Percentiles rank a stretch among this genome's conserved stretches.
Conservation (phyloP, 2,113 vertebrate species). For the Callipepla squamata region DNA sequence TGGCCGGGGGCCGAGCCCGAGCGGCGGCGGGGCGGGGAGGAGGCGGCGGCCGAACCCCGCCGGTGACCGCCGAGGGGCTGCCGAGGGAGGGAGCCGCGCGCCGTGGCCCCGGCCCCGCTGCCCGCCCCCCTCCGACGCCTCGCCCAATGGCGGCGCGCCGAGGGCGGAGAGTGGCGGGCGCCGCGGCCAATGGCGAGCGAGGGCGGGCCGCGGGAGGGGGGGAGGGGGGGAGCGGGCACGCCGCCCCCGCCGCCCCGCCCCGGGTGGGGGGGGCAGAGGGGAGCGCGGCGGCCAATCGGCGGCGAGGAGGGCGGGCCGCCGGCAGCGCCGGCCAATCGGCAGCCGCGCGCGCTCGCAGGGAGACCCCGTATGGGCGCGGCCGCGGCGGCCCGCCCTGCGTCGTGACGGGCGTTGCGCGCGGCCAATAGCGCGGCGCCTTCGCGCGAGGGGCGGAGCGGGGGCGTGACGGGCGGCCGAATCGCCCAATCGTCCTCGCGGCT, state of each 20-base stretch:
- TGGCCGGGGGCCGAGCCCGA: constrained; percentile 70
- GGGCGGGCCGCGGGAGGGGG: constrained; percentile 42
- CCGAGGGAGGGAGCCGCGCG: constrained; percentile 17
- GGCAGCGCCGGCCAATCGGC: constrained; percentile 7
- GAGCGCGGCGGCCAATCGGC: background rate
- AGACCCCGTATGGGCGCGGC: constrained; percentile 15
- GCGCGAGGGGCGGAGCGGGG: background rate
- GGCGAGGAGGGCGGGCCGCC: no score
- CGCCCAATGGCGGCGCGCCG: background rate
- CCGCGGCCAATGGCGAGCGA: background rate
- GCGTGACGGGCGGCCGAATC: background rate
- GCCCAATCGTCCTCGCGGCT: background rate
- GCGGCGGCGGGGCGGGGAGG: constrained; percentile 63
- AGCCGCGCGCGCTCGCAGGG: constrained; percentile 51
- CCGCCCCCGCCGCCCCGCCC: constrained; percentile 60
- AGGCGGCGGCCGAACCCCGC: constrained; percentile 62
- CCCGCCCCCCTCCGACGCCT: background rate
- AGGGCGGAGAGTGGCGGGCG: background rate
- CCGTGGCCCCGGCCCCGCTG: background rate
- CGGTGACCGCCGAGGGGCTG: constrained; percentile 62
- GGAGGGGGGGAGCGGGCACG: background rate
- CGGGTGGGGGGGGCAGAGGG: constrained; percentile 63
- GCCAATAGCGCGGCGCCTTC: constrained; percentile 34
- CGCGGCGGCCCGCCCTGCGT: background rate
- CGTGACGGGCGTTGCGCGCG: background rate